Conservation (phyloP, 1,140 invertebrate genomes). For the Trichogramma pretiosum region DNA sequence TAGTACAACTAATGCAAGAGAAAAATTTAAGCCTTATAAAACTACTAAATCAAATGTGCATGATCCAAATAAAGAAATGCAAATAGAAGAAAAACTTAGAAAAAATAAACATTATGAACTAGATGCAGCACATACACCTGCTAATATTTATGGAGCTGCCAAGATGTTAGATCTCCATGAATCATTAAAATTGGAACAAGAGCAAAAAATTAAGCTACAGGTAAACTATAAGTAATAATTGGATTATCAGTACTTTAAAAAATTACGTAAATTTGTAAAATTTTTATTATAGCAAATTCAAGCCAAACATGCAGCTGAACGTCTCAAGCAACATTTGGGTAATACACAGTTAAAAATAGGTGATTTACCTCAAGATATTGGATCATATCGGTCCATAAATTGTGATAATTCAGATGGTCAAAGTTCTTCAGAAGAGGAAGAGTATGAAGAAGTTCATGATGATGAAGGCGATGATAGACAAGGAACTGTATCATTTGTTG, state of each 20-base stretch:
- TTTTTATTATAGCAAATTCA: slow-evolving; percentile 43
- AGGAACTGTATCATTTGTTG: slow-evolving; percentile 38
- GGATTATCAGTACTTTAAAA: neutral
- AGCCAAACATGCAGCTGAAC: slow-evolving; percentile 42
- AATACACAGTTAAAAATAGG: slow-evolving; percentile 17
- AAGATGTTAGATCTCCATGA: slow-evolving; percentile 50
- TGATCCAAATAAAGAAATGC: slow-evolving; percentile 53
- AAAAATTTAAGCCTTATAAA: slow-evolving; percentile 54
- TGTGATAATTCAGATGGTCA: slow-evolving; percentile 23
- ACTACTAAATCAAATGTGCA: slow-evolving; percentile 56
- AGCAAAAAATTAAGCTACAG: slow-evolving; percentile 36
- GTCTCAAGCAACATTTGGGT: slow-evolving; percentile 33
- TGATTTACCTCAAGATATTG: slow-evolving; percentile 19
- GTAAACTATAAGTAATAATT: slow-evolving; percentile 22
- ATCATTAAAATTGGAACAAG: slow-evolving; percentile 50
- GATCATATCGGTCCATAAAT: slow-evolving; percentile 25
- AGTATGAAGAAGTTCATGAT: slow-evolving; percentile 34
- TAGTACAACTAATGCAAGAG: slow-evolving; percentile 31
- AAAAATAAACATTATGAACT: slow-evolving; percentile 57
- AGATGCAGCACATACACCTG: slow-evolving; percentile 58
- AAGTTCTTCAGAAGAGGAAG: slow-evolving; percentile 33
- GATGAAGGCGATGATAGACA: slow-evolving; percentile 40
- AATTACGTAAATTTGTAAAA: slow-evolving; percentile 1
- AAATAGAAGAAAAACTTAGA: slow-evolving; percentile 50
- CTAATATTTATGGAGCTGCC: slow-evolving; percentile 45